Evolutionary conservation across 2,113 vertebrate genomes (phyloP), one percentile per base, ranked within the genome.

Genomic region (Rhabdomys dilectus): DNA sequence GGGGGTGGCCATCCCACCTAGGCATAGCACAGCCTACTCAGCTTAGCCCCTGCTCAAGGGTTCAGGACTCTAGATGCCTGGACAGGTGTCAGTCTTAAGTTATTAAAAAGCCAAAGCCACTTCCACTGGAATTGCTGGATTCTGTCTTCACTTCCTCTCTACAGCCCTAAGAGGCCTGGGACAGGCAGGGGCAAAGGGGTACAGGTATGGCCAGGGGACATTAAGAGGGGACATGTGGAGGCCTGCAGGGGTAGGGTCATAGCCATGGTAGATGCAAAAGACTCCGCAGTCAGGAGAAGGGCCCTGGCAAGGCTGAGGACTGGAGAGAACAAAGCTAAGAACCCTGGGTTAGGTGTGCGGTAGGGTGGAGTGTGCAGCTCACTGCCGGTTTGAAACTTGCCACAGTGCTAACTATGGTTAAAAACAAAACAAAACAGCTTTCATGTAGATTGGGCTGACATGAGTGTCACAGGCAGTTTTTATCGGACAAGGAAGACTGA

Each of bases 91-190:
- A 17, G 29, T 62, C 88, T 97, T 97, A 98, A 98, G 84, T 98
- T 97, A 98, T 98, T 97, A 97, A 94, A 96, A 76, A 48, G 73
- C 31, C 16, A 22, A 94, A 95, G 42, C 13, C 53, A 91, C 51
- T 86, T 8, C 34, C 12, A 22, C 53, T 72, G n/a, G 72, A 87
- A n/a, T 91, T 21, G 21, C 42, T 68, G 16, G 34, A 68, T 89
- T 92, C 76, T 64, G 80, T 39, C n/a, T 66, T 91, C 58, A 15
- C 31, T 76, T 70, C 39, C 48, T 29, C 75, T 87, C 76, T 58
- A 31, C 31, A 24, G 53, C 22, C 31, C 7, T 22, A 24, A n/a
- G 56, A 24, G 73, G n/a, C 3, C 75, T 66, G 34, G 19, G 53
- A 12, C 1, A 0, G 60, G 31, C 7, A n/a, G 42, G 75, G 15